phyloP scores from a whole-genome alignment of 2,888 invertebrate genomes.

The Thereva nobilitata region DNA sequence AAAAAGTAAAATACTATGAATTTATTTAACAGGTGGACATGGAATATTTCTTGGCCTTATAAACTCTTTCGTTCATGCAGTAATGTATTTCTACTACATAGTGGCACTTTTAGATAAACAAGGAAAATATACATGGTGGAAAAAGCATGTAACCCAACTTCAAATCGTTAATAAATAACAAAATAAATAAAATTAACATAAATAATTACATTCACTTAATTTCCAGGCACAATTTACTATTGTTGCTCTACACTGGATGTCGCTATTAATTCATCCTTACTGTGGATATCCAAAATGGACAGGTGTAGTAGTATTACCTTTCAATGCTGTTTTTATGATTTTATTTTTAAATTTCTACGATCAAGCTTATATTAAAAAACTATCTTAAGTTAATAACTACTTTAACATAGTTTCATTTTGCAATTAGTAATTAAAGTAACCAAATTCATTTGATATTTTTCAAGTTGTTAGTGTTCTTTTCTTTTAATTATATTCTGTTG shows the following conservation, averaged over 20 bases:
- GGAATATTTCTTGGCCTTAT: slow-evolving; percentile 67
- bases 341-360: too few relatives aligned
- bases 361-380: too few relatives aligned
- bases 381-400: too few relatives aligned
- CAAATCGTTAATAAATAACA: slow-evolving; percentile 61
- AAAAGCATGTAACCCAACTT: slow-evolving; percentile 76
- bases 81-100: slow-evolving; percentile 82
- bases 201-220: not conserved
- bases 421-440: too few relatives aligned
- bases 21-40: slow-evolving; percentile 59
- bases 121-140: slow-evolving; percentile 74
- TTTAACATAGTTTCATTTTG: too few relatives aligned
- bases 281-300: slow-evolving; percentile 66
- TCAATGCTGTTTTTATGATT: too few relatives aligned
- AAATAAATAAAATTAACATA: not conserved
- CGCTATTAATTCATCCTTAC: slow-evolving; percentile 59
- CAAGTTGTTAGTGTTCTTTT: too few relatives aligned
- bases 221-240: slow-evolving; percentile 66
- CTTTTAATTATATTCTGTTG: too few relatives aligned
- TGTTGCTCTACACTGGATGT: slow-evolving; percentile 62
- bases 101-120: slow-evolving; percentile 70
- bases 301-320: too few relatives aligned
- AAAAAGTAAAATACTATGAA: not conserved
- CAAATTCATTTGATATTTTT: too few relatives aligned
- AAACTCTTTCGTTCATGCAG: slow-evolving; percentile 73